phyloP scores from a whole-genome alignment of 2,113 vertebrate genomes.

The Capreolus pygargus region DNA sequence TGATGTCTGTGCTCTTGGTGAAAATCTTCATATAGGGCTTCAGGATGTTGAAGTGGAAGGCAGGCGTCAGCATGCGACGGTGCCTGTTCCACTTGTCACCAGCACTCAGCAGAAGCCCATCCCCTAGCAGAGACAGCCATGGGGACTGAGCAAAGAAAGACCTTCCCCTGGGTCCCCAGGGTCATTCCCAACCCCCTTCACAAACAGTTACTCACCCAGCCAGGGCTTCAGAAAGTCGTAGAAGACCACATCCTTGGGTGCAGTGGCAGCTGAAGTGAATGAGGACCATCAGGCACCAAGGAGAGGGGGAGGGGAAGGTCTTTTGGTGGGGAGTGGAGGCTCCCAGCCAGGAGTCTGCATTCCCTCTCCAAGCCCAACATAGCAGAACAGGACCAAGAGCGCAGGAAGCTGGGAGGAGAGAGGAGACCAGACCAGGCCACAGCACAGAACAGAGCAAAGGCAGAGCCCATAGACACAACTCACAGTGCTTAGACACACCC shows the following conservation, averaged over 20 bases:
- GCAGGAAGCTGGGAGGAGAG: background rate
- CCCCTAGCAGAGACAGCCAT: constrained; percentile 28
- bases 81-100: constrained; percentile 86
- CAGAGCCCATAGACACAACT: background rate
- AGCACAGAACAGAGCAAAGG: background rate
- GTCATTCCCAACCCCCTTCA: background rate
- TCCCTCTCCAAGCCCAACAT: background rate
- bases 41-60: constrained; percentile 90
- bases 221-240: constrained; percentile 90
- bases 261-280: constrained; percentile 79
- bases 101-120: constrained; percentile 84
- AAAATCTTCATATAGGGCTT: constrained; percentile 85
- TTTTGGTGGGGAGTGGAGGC: too few species aligned
- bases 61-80: constrained; percentile 85
- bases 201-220: constrained; percentile 86
- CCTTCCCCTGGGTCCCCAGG: background rate
- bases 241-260: constrained; percentile 85
- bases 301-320: fast-evolving
- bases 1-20: constrained; percentile 79
- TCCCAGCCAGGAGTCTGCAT: background rate
- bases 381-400: background rate
- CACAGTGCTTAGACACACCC: background rate
- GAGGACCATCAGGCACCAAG: background rate
- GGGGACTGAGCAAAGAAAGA: background rate
- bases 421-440: background rate